These are phyloP conservation scores for Nyleta sp. DNA, from an alignment of 2,888 invertebrate genomes.

Conservation along the genomic window DNA sequence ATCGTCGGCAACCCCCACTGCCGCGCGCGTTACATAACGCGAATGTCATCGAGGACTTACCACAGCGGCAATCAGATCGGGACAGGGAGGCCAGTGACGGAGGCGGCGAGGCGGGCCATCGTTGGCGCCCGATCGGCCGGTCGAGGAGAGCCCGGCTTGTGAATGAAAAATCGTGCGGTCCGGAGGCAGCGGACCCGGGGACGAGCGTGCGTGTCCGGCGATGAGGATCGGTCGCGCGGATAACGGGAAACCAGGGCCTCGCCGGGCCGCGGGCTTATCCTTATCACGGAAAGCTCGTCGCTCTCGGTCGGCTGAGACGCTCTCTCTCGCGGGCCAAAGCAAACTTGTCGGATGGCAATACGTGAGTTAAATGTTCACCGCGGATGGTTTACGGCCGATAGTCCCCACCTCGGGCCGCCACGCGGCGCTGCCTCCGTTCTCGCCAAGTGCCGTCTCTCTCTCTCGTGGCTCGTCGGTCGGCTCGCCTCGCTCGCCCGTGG, in stretches of 20 bases:
- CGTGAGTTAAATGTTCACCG: slow-evolving; percentile 83
- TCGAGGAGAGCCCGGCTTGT: no score
- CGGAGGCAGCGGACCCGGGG: slow-evolving; percentile 46
- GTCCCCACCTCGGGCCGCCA: slow-evolving; percentile 84
- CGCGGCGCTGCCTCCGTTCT: slow-evolving; percentile 82
- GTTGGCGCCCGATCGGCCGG: no score
- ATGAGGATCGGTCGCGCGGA: slow-evolving; percentile 50
- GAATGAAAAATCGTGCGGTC: slow-evolving; percentile 45
- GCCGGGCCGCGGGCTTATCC: slow-evolving; percentile 62
- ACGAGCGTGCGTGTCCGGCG: slow-evolving; percentile 26
- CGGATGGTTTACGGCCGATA: slow-evolving; percentile 85
- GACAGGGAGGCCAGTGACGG: slow-evolving; percentile 71
- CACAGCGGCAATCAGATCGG: slow-evolving; percentile 73
- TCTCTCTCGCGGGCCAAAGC: slow-evolving; percentile 82
- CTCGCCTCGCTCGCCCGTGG: slow-evolving; percentile 59
- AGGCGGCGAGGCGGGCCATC: slow-evolving; percentile 71
- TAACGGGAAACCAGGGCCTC: slow-evolving; percentile 65
- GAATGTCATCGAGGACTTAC: slow-evolving; percentile 72
- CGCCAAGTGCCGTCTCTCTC: slow-evolving; percentile 53
- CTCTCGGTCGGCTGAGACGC: slow-evolving; percentile 65
- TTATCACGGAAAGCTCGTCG: slow-evolving; percentile 64
- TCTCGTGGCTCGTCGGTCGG: slow-evolving; percentile 31
- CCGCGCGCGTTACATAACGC: slow-evolving; percentile 41
- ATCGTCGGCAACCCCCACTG: slow-evolving; percentile 30
- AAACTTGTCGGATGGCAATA: slow-evolving; percentile 83